phyloP scores from a whole-genome alignment of 2,888 invertebrate species.

The Dexiosoma caninum region DNA sequence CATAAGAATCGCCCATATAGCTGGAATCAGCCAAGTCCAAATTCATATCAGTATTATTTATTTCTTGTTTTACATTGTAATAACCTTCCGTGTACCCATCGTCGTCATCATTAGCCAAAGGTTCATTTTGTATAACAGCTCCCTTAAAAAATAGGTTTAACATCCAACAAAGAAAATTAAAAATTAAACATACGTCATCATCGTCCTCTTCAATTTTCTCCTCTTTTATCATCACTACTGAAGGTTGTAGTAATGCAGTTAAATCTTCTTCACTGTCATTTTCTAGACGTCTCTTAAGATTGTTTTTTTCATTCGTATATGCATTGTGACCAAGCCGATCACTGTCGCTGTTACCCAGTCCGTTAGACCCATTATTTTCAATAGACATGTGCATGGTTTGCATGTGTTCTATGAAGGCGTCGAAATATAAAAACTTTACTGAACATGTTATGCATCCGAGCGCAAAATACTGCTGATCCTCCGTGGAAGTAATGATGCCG shows the following conservation, averaged over 20 bases:
- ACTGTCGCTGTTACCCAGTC: neutral
- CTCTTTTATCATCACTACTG: constrained; percentile 71
- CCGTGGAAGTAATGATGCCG: constrained; percentile 73
- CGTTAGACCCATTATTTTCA: constrained; percentile 50
- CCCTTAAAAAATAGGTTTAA: constrained; percentile 19
- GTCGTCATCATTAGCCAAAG: constrained; percentile 54
- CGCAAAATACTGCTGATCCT: constrained; percentile 74
- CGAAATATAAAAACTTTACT: constrained; percentile 74
- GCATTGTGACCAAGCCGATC: constrained; percentile 1
- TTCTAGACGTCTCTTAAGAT: constrained; percentile 42
- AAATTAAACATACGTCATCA: constrained; percentile 32
- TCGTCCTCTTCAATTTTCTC: constrained; percentile 62
- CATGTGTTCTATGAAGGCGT: constrained; percentile 74
- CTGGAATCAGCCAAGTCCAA: constrained; percentile 60
- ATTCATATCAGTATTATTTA: constrained; percentile 67
- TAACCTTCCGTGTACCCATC: constrained; percentile 51
- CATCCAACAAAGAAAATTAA: neutral
- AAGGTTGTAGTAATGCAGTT: constrained; percentile 70
- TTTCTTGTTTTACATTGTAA: constrained; percentile 68
- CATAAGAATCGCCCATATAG: constrained; percentile 56
- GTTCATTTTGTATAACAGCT: constrained; percentile 53
- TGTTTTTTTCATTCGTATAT: constrained; percentile 43
- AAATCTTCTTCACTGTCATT: constrained; percentile 70
- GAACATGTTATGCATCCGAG: constrained; percentile 70
- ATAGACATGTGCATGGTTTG: constrained; percentile 69